Evolutionary conservation across 2,113 vertebrate genomes (phyloP).

Genomic region (Procapra przewalskii): DNA sequence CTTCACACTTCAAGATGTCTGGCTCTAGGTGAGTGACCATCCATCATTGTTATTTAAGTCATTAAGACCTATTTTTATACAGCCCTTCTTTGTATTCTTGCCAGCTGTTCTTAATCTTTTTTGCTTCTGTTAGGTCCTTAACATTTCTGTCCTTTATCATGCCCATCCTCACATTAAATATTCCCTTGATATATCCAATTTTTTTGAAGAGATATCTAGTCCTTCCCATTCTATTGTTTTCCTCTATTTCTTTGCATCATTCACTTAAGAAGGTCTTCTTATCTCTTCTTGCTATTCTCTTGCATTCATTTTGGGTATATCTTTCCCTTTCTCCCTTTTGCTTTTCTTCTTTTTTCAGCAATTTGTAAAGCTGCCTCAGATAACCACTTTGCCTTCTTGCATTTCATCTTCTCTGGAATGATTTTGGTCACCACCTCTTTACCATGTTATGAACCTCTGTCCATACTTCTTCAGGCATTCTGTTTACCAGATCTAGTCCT

Average conservation of each 20-base stretch:
- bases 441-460: neutral
- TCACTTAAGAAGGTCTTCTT: neutral
- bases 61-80: neutral
- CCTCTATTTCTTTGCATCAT: neutral
- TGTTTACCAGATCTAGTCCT: neutral
- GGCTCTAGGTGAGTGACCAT: neutral
- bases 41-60: neutral
- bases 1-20: neutral
- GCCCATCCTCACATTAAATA: neutral
- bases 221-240: neutral
- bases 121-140: neutral
- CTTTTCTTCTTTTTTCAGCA: neutral
- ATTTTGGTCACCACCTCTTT: neutral
- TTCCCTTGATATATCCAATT: neutral
- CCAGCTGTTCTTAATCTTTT: neutral
- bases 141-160: neutral
- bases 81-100: neutral
- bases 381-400: neutral
- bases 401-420: neutral
- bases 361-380: neutral
- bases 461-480: neutral
- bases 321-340: neutral
- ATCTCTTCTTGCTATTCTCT: neutral
- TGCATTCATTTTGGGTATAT: neutral
- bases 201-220: neutral